Conservation (phyloP, 1,140 invertebrate species). For the Amyelois transitella region DNA sequence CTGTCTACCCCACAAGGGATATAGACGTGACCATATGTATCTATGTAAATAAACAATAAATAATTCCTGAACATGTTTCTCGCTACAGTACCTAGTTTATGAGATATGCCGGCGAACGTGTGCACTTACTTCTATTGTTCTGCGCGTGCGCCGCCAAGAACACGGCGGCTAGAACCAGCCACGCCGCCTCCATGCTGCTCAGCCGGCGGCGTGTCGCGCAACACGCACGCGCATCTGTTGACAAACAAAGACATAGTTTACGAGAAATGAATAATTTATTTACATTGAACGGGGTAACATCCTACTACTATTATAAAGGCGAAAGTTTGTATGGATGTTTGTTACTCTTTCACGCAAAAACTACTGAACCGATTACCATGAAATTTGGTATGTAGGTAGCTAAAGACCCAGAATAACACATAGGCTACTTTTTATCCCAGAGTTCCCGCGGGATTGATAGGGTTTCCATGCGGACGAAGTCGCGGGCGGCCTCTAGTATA, state of each 20-base stretch:
- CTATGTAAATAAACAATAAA: not conserved
- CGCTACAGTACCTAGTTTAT: not conserved
- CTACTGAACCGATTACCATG: too few relatives aligned
- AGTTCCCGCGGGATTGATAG: too few relatives aligned
- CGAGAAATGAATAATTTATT: not conserved
- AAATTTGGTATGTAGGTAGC: too few relatives aligned
- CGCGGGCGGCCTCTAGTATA: too few relatives aligned
- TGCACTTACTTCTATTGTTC: conserved; percentile 50
- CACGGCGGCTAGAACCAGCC: conserved; percentile 43
- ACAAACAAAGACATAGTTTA: conserved; percentile 10
- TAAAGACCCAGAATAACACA: too few relatives aligned
- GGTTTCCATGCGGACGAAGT: too few relatives aligned
- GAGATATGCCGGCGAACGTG: not conserved
- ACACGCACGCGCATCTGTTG: conserved; percentile 36
- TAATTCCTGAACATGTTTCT: not conserved
- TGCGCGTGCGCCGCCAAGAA: conserved; percentile 41
- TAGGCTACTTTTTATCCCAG: too few relatives aligned
- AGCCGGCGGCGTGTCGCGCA: conserved; percentile 21
- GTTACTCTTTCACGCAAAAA: too few relatives aligned
- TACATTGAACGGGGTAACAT: not conserved
- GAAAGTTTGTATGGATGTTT: not conserved
- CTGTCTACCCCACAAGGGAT: too few relatives aligned
- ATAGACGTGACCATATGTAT: too few relatives aligned
- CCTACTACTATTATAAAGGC: not conserved
- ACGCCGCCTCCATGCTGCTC: conserved; percentile 37